A percentile compares a stretch with the other conserved stretches of the same genome.
phyloP scores from a whole-genome alignment of 2,113 vertebrate genomes.

The Ovis canadensis region DNA sequence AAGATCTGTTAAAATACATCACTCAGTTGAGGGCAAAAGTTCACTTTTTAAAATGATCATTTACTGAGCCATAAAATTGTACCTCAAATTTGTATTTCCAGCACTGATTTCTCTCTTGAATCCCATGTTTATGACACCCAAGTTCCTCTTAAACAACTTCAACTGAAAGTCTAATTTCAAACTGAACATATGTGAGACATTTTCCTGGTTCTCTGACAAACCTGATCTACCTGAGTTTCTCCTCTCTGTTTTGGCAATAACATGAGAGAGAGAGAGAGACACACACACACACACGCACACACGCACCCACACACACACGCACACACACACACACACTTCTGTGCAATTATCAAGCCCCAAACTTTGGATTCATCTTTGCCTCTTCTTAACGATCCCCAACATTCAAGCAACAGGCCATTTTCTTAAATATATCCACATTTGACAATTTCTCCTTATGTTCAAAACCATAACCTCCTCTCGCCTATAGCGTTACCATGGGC shows the following conservation, averaged over 20 bases:
- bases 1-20: neutral
- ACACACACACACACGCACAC: neutral
- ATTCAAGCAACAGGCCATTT: neutral
- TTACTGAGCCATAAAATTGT: neutral
- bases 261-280: neutral
- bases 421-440: neutral
- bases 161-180: neutral
- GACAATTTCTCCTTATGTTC: neutral
- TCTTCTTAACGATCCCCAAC: neutral
- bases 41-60: neutral
- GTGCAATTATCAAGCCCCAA: neutral
- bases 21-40: neutral
- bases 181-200: neutral
- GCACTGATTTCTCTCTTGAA: neutral
- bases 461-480: neutral
- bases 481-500: neutral
- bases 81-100: neutral
- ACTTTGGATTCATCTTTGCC: neutral
- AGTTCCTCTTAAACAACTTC: neutral
- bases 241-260: neutral
- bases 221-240: neutral
- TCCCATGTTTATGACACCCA: neutral
- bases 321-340: neutral
- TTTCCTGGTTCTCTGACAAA: neutral
- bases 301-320: neutral